These are phyloP conservation scores for Tachycineta bicolor DNA, from an alignment of 2,113 vertebrate species.

Conservation along the genomic window DNA sequence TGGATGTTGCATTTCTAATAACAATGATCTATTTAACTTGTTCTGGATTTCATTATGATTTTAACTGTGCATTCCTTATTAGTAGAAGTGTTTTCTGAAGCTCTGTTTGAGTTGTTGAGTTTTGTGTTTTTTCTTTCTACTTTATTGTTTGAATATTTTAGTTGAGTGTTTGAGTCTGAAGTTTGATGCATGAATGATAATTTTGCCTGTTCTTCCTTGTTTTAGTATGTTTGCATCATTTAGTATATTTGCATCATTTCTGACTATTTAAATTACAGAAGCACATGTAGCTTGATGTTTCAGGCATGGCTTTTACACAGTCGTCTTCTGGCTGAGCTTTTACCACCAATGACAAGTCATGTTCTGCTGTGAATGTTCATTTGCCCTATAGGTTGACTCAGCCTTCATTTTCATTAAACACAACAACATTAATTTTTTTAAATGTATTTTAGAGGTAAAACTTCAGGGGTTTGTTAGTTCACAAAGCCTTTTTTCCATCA, in stretches of 20 bases:
- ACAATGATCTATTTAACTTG: not conserved
- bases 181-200: not conserved
- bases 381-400: not conserved
- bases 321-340: not conserved
- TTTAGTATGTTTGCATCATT: not conserved
- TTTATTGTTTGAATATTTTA: not conserved
- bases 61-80: not conserved
- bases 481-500: accelerated
- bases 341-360: not conserved
- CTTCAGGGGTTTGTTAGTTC: not conserved
- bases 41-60: not conserved
- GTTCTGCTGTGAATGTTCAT: not conserved
- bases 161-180: not conserved
- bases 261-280: not conserved
- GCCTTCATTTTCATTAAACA: not conserved
- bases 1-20: not conserved
- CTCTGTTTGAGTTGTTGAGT: not conserved
- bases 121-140: not conserved
- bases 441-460: not conserved
- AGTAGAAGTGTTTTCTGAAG: not conserved
- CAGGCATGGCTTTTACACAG: not conserved
- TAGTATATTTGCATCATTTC: not conserved
- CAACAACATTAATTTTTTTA: not conserved
- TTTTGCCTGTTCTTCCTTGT: not conserved
- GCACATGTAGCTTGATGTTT: not conserved